Evolutionary conservation across 2,797 vertebrate genomes (phyloP).

Genomic region (Salarias fasciatus): DNA sequence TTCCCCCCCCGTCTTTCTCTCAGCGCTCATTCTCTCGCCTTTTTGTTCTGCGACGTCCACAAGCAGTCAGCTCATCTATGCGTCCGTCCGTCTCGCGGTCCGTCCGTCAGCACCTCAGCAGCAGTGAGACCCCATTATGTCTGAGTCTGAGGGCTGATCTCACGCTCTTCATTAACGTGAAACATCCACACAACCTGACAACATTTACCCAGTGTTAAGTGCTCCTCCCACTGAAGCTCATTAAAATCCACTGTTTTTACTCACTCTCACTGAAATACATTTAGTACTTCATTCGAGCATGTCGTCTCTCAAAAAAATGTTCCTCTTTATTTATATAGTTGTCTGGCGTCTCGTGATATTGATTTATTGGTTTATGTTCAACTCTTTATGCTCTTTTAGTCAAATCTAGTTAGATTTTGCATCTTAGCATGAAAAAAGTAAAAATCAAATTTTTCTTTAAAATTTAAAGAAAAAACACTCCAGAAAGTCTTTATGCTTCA

Average conservation of each 20-base stretch:
- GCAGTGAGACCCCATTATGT: constrained; percentile 38
- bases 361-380: too few relatives aligned
- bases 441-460: too few relatives aligned
- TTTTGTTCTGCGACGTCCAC: background rate
- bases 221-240: constrained; percentile 34
- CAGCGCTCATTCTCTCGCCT: constrained; percentile 9
- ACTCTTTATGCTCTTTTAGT: too few relatives aligned
- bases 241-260: background rate
- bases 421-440: too few relatives aligned
- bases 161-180: constrained; percentile 59
- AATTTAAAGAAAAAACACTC: too few relatives aligned
- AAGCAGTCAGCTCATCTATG: background rate
- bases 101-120: background rate
- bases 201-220: constrained; percentile 60
- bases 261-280: constrained; percentile 4
- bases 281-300: background rate
- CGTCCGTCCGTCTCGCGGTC: background rate
- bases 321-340: too few relatives aligned
- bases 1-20: background rate
- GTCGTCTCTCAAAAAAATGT: too few relatives aligned
- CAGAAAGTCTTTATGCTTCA: too few relatives aligned
- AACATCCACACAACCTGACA: constrained; percentile 31
- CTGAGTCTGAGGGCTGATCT: constrained; percentile 68
- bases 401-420: too few relatives aligned
- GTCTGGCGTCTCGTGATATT: too few relatives aligned